phyloP scores from a whole-genome alignment of 1,140 invertebrate species.

The Drosophila saltans region DNA sequence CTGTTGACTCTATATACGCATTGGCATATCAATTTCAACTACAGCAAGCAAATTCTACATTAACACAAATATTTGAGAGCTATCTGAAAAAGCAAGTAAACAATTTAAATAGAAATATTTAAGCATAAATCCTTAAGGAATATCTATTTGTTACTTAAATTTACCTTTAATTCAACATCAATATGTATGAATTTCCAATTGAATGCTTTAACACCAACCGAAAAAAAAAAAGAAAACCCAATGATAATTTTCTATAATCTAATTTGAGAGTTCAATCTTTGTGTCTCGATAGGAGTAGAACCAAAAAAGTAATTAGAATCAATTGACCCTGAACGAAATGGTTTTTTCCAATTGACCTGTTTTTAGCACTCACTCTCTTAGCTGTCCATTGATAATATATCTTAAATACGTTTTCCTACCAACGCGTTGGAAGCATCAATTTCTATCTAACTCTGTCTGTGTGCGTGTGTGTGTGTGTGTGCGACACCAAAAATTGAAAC shows the following conservation, averaged over 20 bases:
- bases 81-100: too few relatives aligned
- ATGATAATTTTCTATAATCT: slow-evolving; percentile 14
- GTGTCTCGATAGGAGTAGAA: slow-evolving; percentile 8
- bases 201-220: slow-evolving; percentile 53
- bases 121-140: too few relatives aligned
- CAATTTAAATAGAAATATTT: too few relatives aligned
- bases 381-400: not conserved
- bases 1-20: too few relatives aligned
- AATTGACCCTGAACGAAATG: slow-evolving; percentile 59
- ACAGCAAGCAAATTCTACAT: too few relatives aligned
- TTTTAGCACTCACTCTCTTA: slow-evolving; percentile 35
- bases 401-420: not conserved
- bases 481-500: not conserved
- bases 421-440: not conserved
- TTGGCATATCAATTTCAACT: too few relatives aligned
- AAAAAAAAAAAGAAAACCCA: not conserved
- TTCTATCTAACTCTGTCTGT: not conserved
- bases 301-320: slow-evolving; percentile 66
- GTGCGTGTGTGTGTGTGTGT: not conserved
- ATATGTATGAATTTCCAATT: slow-evolving; percentile 45
- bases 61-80: too few relatives aligned
- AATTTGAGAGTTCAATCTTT: slow-evolving; percentile 7
- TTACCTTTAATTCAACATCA: not conserved
- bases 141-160: not conserved
- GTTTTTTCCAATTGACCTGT: slow-evolving; percentile 59